Conservation (phyloP, 2,888 invertebrate genomes). For the Euclidia mi region DNA sequence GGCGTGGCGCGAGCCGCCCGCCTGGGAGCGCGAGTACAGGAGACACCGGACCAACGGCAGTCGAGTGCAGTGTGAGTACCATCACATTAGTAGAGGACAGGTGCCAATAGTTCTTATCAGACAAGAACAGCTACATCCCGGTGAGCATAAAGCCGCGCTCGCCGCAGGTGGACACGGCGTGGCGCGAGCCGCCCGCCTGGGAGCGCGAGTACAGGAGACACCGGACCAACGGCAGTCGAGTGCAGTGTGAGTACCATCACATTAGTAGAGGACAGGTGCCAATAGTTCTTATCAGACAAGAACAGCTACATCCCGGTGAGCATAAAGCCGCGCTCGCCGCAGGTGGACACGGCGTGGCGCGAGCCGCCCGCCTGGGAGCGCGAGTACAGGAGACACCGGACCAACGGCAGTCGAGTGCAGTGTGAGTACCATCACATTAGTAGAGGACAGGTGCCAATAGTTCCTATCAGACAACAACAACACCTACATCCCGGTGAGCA, state of each 20-base stretch:
- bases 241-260: constrained; percentile 94
- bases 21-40: constrained; percentile 95
- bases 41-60: constrained; percentile 95
- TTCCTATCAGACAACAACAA: constrained; percentile 94
- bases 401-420: constrained; percentile 96
- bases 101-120: constrained; percentile 93
- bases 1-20: constrained; percentile 91
- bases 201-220: constrained; percentile 95
- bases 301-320: constrained; percentile 89
- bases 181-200: constrained; percentile 92
- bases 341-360: constrained; percentile 90
- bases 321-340: constrained; percentile 91
- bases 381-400: constrained; percentile 94
- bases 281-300: constrained; percentile 93
- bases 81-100: too few relatives aligned
- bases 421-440: too few relatives aligned
- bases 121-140: constrained; percentile 88
- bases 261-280: too few relatives aligned
- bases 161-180: constrained; percentile 85
- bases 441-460: too few relatives aligned
- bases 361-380: constrained; percentile 93
- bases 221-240: constrained; percentile 95
- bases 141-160: constrained; percentile 92
- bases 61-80: constrained; percentile 95
- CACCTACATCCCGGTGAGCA: constrained; percentile 93